Evolutionary conservation across 2,888 invertebrate species (phyloP).

Genomic region (Odontothrips loti): DNA sequence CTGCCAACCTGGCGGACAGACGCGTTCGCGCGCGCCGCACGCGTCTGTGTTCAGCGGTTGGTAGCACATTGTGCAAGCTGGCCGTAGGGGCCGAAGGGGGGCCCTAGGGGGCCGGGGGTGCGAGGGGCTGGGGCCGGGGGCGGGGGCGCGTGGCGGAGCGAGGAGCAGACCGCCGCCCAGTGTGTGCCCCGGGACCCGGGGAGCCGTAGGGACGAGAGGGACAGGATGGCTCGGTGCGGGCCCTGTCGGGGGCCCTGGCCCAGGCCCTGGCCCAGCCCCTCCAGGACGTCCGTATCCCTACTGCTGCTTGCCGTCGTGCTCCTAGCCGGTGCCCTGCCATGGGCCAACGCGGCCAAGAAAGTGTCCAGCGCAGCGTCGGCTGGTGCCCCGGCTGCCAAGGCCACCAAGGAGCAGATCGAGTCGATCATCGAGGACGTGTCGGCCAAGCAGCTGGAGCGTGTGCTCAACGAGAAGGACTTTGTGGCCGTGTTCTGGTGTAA

Average conservation of each 20-base stretch:
- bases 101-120: background rate
- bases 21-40: background rate
- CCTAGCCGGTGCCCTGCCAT: background rate
- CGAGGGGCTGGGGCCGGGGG: background rate
- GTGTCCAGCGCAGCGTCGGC: conserved; percentile 43
- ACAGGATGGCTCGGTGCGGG: conserved; percentile 24
- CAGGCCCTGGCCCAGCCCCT: background rate
- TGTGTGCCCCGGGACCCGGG: conserved; percentile 24
- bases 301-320: conserved; percentile 22
- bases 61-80: conserved; percentile 16
- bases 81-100: background rate
- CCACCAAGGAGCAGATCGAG: conserved; percentile 49
- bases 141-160: conserved; percentile 21
- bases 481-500: conserved; percentile 96
- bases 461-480: conserved; percentile 86
- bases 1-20: background rate
- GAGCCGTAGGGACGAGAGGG: conserved; percentile 21
- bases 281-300: background rate
- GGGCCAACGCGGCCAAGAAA: conserved; percentile 48
- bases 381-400: conserved; percentile 48
- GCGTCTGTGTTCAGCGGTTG: conserved; percentile 1
- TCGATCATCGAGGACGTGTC: conserved; percentile 90
- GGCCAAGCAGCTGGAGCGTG: conserved; percentile 84
- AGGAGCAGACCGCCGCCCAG: conserved; percentile 14
- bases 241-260: conserved; percentile 11